Conservation (phyloP, 2,113 vertebrate genomes). For the Paedocypris sp. region DNA sequence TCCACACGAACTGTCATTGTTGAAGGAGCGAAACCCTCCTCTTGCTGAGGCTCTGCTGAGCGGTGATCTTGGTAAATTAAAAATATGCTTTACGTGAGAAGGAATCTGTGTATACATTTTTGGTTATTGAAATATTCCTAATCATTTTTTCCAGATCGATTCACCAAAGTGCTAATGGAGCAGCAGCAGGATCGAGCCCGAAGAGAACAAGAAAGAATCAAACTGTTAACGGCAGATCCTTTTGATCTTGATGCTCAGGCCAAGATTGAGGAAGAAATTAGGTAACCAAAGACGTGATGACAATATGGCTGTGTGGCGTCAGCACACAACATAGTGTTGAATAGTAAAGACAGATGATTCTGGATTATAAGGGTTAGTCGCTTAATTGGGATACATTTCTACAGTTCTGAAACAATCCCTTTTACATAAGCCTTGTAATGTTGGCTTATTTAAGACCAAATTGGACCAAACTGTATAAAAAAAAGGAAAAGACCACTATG, state of each 20-base stretch:
- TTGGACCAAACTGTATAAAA: too few species aligned
- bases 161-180: conserved; percentile 84
- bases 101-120: not conserved
- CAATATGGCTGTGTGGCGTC: too few species aligned
- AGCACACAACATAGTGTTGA: too few species aligned
- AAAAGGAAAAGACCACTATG: too few species aligned
- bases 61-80: conserved; percentile 80
- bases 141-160: conserved; percentile 66
- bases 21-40: conserved; percentile 92
- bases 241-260: conserved; percentile 98
- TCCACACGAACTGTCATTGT: conserved; percentile 89
- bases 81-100: not conserved
- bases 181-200: conserved; percentile 91
- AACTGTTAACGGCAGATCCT: conserved; percentile 87
- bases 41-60: conserved; percentile 91
- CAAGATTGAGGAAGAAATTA: conserved; percentile 97
- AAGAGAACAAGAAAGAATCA: conserved; percentile 88
- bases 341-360: too few species aligned
- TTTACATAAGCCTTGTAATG: too few species aligned
- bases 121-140: not conserved
- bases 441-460: too few species aligned
- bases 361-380: too few species aligned
- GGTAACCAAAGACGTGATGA: conserved; percentile 55
- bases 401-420: too few species aligned
- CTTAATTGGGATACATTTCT: too few species aligned